Percentiles rank a stretch among this genome's conserved stretches.
These are phyloP conservation scores for Ligdia adustata DNA, from an alignment of 2,888 invertebrate species.

Conservation along the genomic window DNA sequence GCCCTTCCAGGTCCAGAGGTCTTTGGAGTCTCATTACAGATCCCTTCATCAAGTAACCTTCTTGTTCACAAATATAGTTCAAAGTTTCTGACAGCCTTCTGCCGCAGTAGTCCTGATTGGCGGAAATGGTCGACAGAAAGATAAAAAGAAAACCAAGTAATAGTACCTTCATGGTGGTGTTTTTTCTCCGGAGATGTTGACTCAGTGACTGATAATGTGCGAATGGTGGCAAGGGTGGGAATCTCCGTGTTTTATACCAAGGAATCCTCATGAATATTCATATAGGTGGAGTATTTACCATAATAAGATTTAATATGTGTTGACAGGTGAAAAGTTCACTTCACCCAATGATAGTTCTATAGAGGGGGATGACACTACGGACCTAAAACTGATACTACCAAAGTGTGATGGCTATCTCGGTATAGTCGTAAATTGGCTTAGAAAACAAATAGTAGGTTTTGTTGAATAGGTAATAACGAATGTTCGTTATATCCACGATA, in stretches of 20 bases:
- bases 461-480: too few relatives aligned
- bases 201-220: conserved; percentile 8
- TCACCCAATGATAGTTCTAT: too few relatives aligned
- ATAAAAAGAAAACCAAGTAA: conserved; percentile 12
- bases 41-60: background rate
- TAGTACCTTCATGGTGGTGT: conserved; percentile 24
- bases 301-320: conserved; percentile 28
- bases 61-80: conserved; percentile 13
- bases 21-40: background rate
- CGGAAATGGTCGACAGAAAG: conserved; percentile 6
- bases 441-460: too few relatives aligned
- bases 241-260: conserved; percentile 23
- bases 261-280: conserved; percentile 31
- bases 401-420: too few relatives aligned
- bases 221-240: conserved; percentile 19
- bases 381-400: too few relatives aligned
- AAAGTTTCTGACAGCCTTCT: conserved; percentile 27
- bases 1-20: conserved; percentile 6
- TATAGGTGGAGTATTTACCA: conserved; percentile 6
- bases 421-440: too few relatives aligned
- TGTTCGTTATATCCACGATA: too few relatives aligned
- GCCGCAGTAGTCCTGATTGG: conserved; percentile 22
- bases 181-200: conserved; percentile 5
- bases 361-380: too few relatives aligned
- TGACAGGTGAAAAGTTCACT: conserved; percentile 14